Conservation (phyloP, 2,888 invertebrate genomes). For the Apodemia duryi region DNA sequence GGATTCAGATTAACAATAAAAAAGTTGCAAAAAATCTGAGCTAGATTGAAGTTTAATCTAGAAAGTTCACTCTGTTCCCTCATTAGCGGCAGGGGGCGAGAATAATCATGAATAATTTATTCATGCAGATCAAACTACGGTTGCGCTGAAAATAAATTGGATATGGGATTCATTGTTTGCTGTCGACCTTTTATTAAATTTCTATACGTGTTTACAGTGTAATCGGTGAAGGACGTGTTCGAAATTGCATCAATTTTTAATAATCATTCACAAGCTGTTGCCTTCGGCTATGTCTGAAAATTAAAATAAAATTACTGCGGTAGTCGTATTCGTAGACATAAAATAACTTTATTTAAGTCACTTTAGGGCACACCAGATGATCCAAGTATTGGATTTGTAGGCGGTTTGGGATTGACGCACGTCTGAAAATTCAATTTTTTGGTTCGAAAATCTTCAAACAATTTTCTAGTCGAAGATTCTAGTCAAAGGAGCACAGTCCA, state of each 20-base stretch:
- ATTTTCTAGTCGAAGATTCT: too few species aligned
- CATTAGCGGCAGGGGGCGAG: constrained; percentile 8
- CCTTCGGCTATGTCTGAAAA: too few species aligned
- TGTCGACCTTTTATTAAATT: not conserved
- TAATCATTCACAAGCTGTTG: not conserved
- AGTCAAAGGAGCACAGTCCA: too few species aligned
- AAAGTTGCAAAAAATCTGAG: not conserved
- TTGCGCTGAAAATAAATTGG: constrained; percentile 1
- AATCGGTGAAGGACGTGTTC: not conserved
- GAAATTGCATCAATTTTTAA: not conserved
- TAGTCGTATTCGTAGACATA: too few species aligned
- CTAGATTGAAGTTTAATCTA: not conserved
- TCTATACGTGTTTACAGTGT: not conserved
- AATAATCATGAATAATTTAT: constrained; percentile 19
- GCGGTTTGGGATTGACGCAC: too few species aligned
- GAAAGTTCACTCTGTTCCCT: constrained; percentile 6
- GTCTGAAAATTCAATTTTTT: too few species aligned
- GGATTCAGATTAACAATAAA: not conserved
- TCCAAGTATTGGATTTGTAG: too few species aligned
- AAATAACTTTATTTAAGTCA: too few species aligned
- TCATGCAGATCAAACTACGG: constrained; percentile 8
- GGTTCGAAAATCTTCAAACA: too few species aligned
- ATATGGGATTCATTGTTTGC: not conserved
- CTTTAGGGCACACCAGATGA: too few species aligned
- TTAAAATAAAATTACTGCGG: too few species aligned